These are phyloP conservation scores for Tadarida brasiliensis DNA, from an alignment of 2,797 vertebrate species.

Conservation along the genomic window DNA sequence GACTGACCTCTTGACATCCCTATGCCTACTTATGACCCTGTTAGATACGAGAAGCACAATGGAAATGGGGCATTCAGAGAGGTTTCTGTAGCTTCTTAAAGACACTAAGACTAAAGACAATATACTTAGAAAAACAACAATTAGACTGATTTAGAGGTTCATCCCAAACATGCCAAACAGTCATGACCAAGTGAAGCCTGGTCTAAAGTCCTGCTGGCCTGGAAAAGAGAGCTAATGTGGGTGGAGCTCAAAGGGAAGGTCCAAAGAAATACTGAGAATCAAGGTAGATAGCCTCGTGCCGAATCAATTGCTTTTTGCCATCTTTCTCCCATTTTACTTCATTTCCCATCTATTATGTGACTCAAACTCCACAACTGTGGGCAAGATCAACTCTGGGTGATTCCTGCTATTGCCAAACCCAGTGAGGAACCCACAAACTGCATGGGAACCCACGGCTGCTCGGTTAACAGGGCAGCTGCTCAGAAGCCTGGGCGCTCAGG, in stretches of 20 bases:
- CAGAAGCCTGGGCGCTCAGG: background rate
- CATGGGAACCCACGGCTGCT: background rate
- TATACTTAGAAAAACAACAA: background rate
- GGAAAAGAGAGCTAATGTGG: background rate
- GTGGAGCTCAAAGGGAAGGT: background rate
- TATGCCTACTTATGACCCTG: background rate
- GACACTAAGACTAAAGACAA: background rate
- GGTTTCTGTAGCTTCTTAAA: conserved; percentile 37
- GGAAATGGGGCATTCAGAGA: background rate
- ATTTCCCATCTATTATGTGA: background rate
- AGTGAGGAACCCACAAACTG: background rate
- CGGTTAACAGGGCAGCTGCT: background rate
- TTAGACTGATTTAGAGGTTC: background rate
- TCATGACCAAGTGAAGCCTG: background rate
- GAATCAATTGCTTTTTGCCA: background rate
- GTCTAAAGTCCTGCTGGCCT: background rate
- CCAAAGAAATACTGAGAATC: background rate
- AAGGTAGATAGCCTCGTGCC: background rate
- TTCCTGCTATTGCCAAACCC: background rate
- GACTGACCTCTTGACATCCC: background rate
- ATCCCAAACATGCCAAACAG: background rate
- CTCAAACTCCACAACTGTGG: background rate
- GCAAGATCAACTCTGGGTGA: background rate
- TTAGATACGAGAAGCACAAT: background rate
- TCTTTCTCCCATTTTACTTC: background rate